These are phyloP conservation scores for Eupeodes latifasciatus DNA, from an alignment of 2,888 invertebrate genomes.

Conservation along the genomic window DNA sequence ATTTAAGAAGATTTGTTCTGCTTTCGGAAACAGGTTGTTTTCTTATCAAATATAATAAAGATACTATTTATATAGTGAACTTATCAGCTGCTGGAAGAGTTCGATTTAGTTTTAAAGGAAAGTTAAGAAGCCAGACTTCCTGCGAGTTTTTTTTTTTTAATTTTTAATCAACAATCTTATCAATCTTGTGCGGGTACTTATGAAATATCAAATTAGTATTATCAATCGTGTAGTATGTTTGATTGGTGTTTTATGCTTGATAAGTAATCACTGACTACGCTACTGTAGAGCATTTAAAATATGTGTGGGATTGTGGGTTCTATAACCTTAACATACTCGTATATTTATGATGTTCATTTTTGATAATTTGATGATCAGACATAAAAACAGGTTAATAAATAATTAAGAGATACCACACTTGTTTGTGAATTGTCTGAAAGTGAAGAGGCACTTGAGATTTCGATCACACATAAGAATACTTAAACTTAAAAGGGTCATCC, in stretches of 20 bases:
- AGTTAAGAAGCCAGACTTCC: not conserved
- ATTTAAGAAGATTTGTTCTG: slow-evolving; percentile 37
- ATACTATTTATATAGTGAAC: not conserved
- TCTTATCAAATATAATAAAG: not conserved
- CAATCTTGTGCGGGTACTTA: not conserved
- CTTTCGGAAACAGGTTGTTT: not conserved
- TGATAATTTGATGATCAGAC: too few relatives aligned
- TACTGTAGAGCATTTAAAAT: too few relatives aligned
- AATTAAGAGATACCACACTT: not conserved
- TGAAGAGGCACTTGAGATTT: not conserved
- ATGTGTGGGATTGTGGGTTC: too few relatives aligned
- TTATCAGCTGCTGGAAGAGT: not conserved
- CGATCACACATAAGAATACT: not conserved
- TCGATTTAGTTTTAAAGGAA: not conserved
- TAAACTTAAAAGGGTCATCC: too few relatives aligned
- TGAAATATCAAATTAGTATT: too few relatives aligned
- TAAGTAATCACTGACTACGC: too few relatives aligned
- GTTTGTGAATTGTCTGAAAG: not conserved
- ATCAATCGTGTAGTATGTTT: too few relatives aligned
- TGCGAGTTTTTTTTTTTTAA: not conserved
- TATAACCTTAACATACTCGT: too few relatives aligned
- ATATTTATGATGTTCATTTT: too few relatives aligned
- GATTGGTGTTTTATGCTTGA: too few relatives aligned
- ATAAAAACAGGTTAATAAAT: not conserved
- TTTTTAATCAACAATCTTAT: not conserved